Percentiles rank a stretch among this genome's conserved stretches.
phyloP scores from a whole-genome alignment of 2,797 vertebrate species.

The Sylvilagus floridanus region DNA sequence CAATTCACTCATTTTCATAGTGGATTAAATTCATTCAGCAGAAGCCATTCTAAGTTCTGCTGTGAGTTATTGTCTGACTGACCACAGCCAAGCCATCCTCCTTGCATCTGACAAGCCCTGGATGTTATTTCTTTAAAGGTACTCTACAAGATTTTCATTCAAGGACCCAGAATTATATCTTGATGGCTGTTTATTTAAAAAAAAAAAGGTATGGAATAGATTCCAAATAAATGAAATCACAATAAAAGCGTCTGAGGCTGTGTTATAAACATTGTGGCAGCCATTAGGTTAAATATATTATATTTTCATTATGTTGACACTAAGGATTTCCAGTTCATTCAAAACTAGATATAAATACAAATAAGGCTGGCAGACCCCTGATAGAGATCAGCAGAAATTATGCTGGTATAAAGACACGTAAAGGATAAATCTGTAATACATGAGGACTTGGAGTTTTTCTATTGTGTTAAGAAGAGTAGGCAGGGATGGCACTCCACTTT shows the following conservation, averaged over 20 bases:
- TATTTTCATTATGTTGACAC: not conserved
- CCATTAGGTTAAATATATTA: not conserved
- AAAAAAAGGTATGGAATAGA: not conserved
- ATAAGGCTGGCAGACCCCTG: not conserved
- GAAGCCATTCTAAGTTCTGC: not conserved
- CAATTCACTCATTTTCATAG: constrained; percentile 15
- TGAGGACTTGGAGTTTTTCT: not conserved
- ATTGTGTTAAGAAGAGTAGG: not conserved
- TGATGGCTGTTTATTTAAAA: not conserved
- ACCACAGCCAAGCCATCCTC: not conserved
- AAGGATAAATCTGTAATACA: not conserved
- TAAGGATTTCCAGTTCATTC: not conserved
- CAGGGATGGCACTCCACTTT: not conserved
- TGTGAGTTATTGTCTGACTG: not conserved
- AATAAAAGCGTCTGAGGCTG: not conserved
- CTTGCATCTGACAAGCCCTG: not conserved
- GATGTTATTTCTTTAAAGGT: not conserved
- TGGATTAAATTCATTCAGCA: constrained; percentile 3
- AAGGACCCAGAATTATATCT: not conserved
- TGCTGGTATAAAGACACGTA: not conserved
- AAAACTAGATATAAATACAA: constrained; percentile 29
- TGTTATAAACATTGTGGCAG: not conserved
- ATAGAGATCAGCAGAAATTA: not conserved
- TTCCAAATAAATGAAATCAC: constrained; percentile 19
- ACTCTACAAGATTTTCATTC: not conserved